These are phyloP conservation scores for Desmophyllum pertusum DNA, from an alignment of 92 coral and sea anemone species.

Conservation along the genomic window DNA sequence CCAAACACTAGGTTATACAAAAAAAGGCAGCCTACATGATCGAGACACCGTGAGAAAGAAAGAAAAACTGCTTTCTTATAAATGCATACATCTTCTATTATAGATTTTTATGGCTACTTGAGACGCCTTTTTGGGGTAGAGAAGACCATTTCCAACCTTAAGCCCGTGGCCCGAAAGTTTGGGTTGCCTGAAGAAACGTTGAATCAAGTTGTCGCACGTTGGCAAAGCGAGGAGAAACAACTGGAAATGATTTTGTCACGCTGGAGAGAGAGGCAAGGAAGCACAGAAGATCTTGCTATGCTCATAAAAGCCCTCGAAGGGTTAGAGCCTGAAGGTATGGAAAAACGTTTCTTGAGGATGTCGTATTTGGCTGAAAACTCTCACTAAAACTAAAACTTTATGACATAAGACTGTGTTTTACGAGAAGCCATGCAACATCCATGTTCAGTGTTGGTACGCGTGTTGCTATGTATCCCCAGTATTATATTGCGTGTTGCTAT, in stretches of 20 bases:
- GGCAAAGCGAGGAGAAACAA: slow-evolving; percentile 11
- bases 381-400: no score
- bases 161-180: neutral
- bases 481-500: no score
- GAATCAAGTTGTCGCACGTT: neutral
- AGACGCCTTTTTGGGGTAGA: neutral
- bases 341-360: neutral
- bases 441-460: no score
- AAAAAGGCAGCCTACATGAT: neutral
- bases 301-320: neutral
- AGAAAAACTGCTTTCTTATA: neutral
- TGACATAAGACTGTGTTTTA: no score
- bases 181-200: neutral
- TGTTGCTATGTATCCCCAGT: no score
- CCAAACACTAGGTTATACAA: no score
- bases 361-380: no score
- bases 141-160: neutral
- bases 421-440: no score
- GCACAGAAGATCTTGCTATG: neutral
- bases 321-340: neutral
- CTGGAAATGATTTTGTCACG: slow-evolving; percentile 1
- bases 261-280: neutral
- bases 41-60: neutral
- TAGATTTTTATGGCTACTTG: neutral
- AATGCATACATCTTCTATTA: neutral